Evolutionary conservation across 1,140 invertebrate species (phyloP).

Genomic region (Drosophila cardini): DNA sequence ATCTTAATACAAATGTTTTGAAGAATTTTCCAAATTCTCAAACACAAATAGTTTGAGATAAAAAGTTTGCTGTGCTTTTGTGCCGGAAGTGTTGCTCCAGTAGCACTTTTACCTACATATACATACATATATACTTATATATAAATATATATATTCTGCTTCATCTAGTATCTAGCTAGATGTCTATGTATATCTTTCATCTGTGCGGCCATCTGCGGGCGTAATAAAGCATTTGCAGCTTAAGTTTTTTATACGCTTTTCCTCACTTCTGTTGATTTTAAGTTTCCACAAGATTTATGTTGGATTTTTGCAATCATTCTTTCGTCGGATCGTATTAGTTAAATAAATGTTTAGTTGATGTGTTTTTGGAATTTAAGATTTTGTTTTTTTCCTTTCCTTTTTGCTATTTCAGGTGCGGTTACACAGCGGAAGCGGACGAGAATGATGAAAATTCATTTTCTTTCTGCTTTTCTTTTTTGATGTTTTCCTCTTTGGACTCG

Average conservation of each 20-base stretch:
- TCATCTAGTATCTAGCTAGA: constrained; percentile 24
- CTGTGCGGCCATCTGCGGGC: constrained; percentile 67
- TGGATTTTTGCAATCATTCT: constrained; percentile 80
- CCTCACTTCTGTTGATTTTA: constrained; percentile 45
- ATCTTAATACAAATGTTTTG: constrained; percentile 47
- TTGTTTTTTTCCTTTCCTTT: constrained; percentile 6
- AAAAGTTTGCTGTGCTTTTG: constrained; percentile 29
- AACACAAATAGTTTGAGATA: constrained; percentile 20
- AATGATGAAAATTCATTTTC: constrained; percentile 19
- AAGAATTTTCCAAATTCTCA: constrained; percentile 54
- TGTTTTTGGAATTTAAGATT: constrained; percentile 37
- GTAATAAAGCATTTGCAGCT: constrained; percentile 77
- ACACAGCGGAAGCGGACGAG: constrained; percentile 49
- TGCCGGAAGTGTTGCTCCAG: constrained; percentile 69
- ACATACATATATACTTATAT: constrained; percentile 18
- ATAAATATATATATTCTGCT: constrained; percentile 14
- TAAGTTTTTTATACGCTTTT: constrained; percentile 61
- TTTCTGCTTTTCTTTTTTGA: constrained; percentile 4
- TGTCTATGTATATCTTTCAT: constrained; percentile 57
- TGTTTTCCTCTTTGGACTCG: constrained; percentile 15
- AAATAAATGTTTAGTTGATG: constrained; percentile 77
- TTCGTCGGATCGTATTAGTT: constrained; percentile 52
- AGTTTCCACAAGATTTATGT: constrained; percentile 68
- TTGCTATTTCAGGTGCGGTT: constrained; percentile 65
- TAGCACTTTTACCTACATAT: constrained; percentile 54